Conservation (phyloP, 2,888 invertebrate species). For the Taphrorychus bicolor region DNA sequence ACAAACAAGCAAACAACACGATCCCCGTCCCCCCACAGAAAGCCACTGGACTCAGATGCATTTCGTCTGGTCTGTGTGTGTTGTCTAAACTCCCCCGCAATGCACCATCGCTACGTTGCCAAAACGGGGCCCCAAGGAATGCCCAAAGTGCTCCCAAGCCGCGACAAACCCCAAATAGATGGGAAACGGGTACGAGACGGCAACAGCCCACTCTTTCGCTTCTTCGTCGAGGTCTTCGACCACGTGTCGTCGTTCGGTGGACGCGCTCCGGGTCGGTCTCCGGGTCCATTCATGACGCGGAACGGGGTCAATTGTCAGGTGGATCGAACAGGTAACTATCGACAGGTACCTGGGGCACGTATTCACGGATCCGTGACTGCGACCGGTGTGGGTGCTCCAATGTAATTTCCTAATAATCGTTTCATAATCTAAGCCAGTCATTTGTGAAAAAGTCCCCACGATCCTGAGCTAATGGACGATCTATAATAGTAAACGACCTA, state of each 20-base stretch:
- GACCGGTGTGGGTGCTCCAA: conserved; percentile 2
- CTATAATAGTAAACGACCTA: too few species aligned
- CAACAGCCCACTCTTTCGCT: conserved; percentile 5
- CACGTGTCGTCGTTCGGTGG: conserved; percentile 38
- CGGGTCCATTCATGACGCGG: conserved; percentile 36
- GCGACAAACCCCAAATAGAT: too few species aligned
- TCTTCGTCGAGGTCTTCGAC: conserved; percentile 37
- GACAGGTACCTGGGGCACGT: conserved; percentile 32
- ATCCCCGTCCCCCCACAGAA: background rate
- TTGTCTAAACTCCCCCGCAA: conserved; percentile 59
- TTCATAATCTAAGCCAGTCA: too few species aligned
- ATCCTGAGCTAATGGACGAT: too few species aligned
- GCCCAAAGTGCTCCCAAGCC: background rate
- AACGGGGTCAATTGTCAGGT: conserved; percentile 54
- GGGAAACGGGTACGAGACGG: background rate
- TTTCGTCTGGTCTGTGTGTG: too few species aligned
- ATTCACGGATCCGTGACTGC: conserved; percentile 16
- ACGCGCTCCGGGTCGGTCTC: conserved; percentile 27
- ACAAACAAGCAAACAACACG: too few species aligned
- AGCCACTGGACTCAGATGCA: conserved; percentile 23
- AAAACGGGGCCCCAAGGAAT: too few species aligned
- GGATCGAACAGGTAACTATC: conserved; percentile 40
- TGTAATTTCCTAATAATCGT: background rate
- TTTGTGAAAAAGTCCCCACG: too few species aligned
- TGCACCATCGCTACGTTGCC: conserved; percentile 48